These are phyloP conservation scores for Aythya baeri DNA, from an alignment of 2,113 vertebrate species.

Conservation along the genomic window DNA sequence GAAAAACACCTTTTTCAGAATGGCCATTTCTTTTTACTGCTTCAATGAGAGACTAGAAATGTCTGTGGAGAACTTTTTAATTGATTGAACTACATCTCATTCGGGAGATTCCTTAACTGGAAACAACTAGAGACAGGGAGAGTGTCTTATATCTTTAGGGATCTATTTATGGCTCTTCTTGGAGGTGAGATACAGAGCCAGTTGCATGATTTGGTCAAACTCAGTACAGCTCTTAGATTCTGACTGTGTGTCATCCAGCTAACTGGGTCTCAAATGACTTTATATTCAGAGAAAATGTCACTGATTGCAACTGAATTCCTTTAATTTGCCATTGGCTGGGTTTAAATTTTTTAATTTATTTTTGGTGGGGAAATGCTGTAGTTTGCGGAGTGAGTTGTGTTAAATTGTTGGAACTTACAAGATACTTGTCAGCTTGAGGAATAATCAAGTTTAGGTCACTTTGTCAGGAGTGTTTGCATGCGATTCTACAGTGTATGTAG, in stretches of 20 bases:
- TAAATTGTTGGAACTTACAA: not conserved
- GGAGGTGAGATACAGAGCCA: not conserved
- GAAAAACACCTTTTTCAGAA: not conserved
- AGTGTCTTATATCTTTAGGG: not conserved
- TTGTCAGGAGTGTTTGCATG: not conserved
- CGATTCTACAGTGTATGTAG: not conserved
- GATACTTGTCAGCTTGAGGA: not conserved
- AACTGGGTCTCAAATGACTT: not conserved
- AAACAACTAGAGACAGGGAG: not conserved
- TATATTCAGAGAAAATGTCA: not conserved
- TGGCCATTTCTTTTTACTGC: not conserved
- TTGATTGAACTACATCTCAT: not conserved
- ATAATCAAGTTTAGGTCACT: not conserved
- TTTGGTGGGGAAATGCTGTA: not conserved
- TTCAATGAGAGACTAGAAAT: not conserved
- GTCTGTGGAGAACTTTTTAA: not conserved
- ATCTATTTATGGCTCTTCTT: not conserved
- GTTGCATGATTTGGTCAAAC: not conserved
- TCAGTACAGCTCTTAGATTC: not conserved
- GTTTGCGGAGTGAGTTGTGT: not conserved
- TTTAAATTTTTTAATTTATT: not conserved
- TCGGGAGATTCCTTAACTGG: not conserved
- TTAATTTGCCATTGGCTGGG: fast-evolving
- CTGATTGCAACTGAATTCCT: not conserved
- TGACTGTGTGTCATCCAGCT: not conserved